Evolutionary conservation across 2,888 invertebrate species (phyloP).

Genomic region (Zygothrica quintamaculata): DNA sequence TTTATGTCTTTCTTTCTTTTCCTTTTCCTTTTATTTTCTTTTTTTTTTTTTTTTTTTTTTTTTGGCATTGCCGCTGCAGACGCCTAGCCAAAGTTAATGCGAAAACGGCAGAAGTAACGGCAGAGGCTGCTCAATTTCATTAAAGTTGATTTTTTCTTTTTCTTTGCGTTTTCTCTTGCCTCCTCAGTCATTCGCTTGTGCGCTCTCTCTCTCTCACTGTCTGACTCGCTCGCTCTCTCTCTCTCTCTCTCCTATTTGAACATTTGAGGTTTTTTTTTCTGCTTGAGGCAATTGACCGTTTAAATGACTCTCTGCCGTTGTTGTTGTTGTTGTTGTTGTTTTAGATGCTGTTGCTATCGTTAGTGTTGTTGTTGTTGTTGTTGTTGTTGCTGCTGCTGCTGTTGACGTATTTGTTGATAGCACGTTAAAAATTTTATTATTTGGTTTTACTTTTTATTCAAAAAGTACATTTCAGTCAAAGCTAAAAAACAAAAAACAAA

Average conservation of each 20-base stretch:
- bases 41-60: constrained; percentile 13
- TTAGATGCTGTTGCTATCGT: constrained; percentile 38
- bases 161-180: neutral
- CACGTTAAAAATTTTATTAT: constrained; percentile 42
- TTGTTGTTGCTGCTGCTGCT: constrained; percentile 6
- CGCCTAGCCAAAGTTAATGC: constrained; percentile 49
- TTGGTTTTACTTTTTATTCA: constrained; percentile 46
- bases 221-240: constrained; percentile 26
- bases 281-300: constrained; percentile 79
- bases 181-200: constrained; percentile 39
- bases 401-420: too few species aligned
- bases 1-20: constrained; percentile 20
- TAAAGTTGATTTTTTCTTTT: constrained; percentile 47
- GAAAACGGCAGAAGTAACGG: constrained; percentile 14
- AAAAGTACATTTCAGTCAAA: constrained; percentile 38
- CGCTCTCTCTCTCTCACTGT: constrained; percentile 38
- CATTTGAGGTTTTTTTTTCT: constrained; percentile 53
- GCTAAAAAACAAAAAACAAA: constrained; percentile 43
- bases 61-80: constrained; percentile 43
- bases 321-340: constrained; percentile 25
- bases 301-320: constrained; percentile 62
- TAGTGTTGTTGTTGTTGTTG: constrained; percentile 30
- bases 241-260: constrained; percentile 59
- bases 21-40: constrained; percentile 23
- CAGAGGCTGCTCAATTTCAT: constrained; percentile 48